phyloP scores from a whole-genome alignment of 2,113 vertebrate species.

The Clarias gariepinus region DNA sequence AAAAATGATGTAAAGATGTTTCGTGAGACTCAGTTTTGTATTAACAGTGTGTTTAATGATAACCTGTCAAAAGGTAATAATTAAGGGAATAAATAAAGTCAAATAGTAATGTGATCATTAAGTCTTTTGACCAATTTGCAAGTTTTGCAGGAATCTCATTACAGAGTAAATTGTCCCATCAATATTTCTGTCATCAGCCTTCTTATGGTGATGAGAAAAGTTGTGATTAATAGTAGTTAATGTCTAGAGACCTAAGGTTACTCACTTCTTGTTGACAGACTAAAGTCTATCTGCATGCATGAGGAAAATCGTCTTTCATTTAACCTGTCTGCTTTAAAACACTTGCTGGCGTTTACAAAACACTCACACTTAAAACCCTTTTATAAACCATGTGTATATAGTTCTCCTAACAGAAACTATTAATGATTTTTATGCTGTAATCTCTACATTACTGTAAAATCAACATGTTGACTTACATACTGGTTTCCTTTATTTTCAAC shows the following conservation, averaged over 20 bases:
- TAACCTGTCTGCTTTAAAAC: neutral
- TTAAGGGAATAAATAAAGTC: slow-evolving; percentile 43
- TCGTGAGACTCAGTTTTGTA: neutral
- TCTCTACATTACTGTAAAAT: too few relatives aligned
- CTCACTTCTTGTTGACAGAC: neutral
- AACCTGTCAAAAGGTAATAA: slow-evolving; percentile 47
- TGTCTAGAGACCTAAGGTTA: neutral
- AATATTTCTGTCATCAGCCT: slow-evolving; percentile 33
- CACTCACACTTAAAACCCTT: neutral
- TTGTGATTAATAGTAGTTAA: slow-evolving; percentile 12
- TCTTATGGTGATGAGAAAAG: neutral
- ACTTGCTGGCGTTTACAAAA: neutral
- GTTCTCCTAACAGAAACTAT: too few relatives aligned
- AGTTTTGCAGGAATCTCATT: slow-evolving; percentile 44
- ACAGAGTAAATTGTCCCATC: slow-evolving; percentile 39
- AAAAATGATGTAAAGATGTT: neutral
- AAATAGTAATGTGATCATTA: slow-evolving; percentile 51
- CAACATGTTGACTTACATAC: too few relatives aligned
- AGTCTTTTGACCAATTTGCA: slow-evolving; percentile 41
- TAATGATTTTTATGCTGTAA: too few relatives aligned
- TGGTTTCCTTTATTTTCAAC: too few relatives aligned
- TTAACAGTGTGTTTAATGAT: slow-evolving; percentile 17
- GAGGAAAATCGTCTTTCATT: neutral
- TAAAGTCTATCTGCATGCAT: neutral
- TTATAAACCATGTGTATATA: neutral